These are phyloP conservation scores for Neodon shergylaensis DNA, from an alignment of 2,113 vertebrate species.

Conservation along the genomic window DNA sequence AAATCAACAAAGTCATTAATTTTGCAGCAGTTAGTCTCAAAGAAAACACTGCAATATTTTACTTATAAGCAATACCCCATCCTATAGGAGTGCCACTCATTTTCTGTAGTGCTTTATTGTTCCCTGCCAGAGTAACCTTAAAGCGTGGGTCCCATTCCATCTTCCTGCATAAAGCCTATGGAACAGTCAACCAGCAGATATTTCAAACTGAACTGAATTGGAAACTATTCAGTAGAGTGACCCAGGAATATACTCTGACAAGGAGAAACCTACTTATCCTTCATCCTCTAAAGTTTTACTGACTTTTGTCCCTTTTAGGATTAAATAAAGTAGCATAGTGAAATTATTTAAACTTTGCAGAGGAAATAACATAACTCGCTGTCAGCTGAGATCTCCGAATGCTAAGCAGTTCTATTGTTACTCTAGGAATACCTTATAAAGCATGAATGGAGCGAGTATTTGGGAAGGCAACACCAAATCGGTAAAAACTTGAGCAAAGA, in stretches of 20 bases:
- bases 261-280: not conserved
- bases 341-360: not conserved
- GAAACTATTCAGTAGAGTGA: not conserved
- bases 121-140: not conserved
- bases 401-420: not conserved
- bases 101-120: not conserved
- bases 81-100: not conserved
- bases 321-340: not conserved
- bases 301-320: not conserved
- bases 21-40: not conserved
- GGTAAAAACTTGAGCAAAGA: not conserved
- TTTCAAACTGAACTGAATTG: not conserved
- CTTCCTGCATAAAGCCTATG: not conserved
- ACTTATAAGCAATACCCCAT: not conserved
- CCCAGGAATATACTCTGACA: not conserved
- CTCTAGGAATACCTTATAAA: not conserved
- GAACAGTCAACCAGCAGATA: not conserved
- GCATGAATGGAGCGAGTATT: not conserved
- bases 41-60: not conserved
- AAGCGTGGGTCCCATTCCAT: not conserved
- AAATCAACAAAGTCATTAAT: conserved; percentile 26
- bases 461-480: not conserved
- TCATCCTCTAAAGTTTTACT: not conserved
- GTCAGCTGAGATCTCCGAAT: not conserved
- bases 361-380: not conserved